These are phyloP conservation scores for Drosophila borborema DNA, from an alignment of 2,888 invertebrate genomes.

Conservation along the genomic window DNA sequence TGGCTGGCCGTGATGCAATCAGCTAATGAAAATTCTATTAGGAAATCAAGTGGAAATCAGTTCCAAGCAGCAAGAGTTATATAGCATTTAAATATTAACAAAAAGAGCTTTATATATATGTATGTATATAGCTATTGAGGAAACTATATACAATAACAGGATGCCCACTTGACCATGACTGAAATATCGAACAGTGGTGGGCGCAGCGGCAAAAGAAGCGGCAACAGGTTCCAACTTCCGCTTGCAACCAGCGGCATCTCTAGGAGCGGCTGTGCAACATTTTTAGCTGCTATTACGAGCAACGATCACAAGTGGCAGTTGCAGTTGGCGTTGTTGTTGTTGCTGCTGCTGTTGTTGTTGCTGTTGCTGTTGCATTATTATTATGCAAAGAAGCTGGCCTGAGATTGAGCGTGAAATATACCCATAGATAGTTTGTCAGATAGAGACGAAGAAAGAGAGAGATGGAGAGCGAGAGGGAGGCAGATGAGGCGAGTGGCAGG, in stretches of 20 bases:
- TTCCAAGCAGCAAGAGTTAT: background rate
- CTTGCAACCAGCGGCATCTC: constrained; percentile 42
- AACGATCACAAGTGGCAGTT: constrained; percentile 30
- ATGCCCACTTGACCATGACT: constrained; percentile 79
- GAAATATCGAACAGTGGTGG: constrained; percentile 57
- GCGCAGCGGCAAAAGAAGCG: constrained; percentile 13
- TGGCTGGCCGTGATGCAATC: constrained; percentile 20
- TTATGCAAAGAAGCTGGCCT: constrained; percentile 73
- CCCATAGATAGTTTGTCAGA: constrained; percentile 16
- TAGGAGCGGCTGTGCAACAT: constrained; percentile 51
- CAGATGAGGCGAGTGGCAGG: constrained; percentile 36
- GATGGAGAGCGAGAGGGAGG: constrained; percentile 1
- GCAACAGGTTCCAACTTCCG: constrained; percentile 55
- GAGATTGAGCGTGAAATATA: constrained; percentile 58
- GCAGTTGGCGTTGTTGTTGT: constrained; percentile 18
- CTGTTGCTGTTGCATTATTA: constrained; percentile 62
- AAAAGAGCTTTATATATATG: background rate
- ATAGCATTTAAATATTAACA: background rate
- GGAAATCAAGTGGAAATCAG: constrained; percentile 25
- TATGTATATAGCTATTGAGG: background rate
- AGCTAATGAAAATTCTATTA: constrained; percentile 45
- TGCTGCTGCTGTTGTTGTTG: constrained; percentile 45
- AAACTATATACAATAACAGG: constrained; percentile 32
- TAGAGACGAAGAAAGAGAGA: constrained; percentile 4
- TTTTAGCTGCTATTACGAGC: constrained; percentile 53